Base-by-base conservation (phyloP, 1,140 invertebrate genomes). In the Sitodiplosis mosellana region DNA sequence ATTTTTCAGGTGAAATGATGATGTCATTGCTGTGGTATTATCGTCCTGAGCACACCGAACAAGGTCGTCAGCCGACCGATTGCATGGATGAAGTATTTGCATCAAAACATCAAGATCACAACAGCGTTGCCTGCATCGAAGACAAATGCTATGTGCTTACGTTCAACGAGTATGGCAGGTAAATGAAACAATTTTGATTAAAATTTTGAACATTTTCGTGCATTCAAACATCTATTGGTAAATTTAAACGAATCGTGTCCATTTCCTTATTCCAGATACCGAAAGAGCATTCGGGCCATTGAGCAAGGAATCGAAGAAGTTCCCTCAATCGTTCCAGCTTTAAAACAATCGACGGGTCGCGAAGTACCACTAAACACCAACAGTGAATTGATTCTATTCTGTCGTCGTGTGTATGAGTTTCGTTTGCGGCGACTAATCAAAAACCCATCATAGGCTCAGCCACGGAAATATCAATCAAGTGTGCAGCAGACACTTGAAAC, bases 91-190 rank as follows among this genome's bases (percentile, higher is more conserved):
- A 96, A 69, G 81, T 96, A 40, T 97, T 94, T 69, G 92, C 92
- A 20, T 95, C 90, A 2, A 78, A 87, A 47, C 92, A 96, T 68
- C 76, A 83, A 45, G 91, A 95, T 68, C 83, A 81, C 49, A 93
- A 92, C 65, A 92, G 87, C 58, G 91, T 96, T 20, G 92, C 91
- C 45, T 96, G 91, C 64, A 95, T 98, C 55, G 92, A 97, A 65
- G 92, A 98, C 68, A 93, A 92, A 67, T 95, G 91, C 68, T 95
- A 89, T 65, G 92, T 98, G 50, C 76, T 98, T 50, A 94, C 90
- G 10, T 93, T 85, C 62, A 91, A 91, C 68, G 91, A 96, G 69
- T 98, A 94, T 63, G 94, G 90, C 76, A 80, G 93, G 89, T 96
- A 57, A 69, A 65, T n/a, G n/a, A n/a, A n/a, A n/a, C n/a, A n/a